phyloP scores from a whole-genome alignment of 2,797 vertebrate species.

The Phoxinus dragarum region DNA sequence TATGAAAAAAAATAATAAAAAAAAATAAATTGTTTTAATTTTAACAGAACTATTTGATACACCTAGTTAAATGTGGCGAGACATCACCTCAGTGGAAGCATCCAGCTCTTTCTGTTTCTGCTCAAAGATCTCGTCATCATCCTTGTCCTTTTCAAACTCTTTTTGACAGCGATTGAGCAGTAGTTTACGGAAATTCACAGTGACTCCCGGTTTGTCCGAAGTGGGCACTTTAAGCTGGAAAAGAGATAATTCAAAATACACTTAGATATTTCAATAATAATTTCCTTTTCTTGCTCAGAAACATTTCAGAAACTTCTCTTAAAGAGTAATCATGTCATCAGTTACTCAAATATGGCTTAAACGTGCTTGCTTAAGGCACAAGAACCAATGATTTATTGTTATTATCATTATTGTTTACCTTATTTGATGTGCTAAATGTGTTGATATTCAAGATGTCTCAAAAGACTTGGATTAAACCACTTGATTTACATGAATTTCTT shows the following conservation, averaged over 20 bases:
- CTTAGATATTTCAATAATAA: background rate
- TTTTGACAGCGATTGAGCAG: constrained; percentile 99
- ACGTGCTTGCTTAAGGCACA: background rate
- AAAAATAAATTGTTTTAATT: background rate
- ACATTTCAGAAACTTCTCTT: background rate
- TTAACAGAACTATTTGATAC: background rate
- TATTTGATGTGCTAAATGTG: background rate
- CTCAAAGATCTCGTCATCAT: constrained; percentile 95
- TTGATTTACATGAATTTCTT: background rate
- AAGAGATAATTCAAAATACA: background rate
- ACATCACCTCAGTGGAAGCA: constrained; percentile 83
- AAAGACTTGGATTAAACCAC: background rate
- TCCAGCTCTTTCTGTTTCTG: constrained; percentile 97
- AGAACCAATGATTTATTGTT: background rate
- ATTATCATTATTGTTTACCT: background rate
- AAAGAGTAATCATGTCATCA: background rate
- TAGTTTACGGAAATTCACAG: constrained; percentile 96
- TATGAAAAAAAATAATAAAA: constrained; percentile 66
- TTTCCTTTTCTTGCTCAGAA: background rate
- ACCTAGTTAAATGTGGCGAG: background rate
- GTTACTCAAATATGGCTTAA: background rate
- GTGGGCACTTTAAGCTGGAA: constrained; percentile 93
- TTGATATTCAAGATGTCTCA: background rate
- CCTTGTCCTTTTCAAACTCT: constrained; percentile 99
- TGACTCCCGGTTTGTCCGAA: constrained; percentile 90